phyloP scores from a whole-genome alignment of 1,140 invertebrate genomes.

The Drosophila malerkotliana region DNA sequence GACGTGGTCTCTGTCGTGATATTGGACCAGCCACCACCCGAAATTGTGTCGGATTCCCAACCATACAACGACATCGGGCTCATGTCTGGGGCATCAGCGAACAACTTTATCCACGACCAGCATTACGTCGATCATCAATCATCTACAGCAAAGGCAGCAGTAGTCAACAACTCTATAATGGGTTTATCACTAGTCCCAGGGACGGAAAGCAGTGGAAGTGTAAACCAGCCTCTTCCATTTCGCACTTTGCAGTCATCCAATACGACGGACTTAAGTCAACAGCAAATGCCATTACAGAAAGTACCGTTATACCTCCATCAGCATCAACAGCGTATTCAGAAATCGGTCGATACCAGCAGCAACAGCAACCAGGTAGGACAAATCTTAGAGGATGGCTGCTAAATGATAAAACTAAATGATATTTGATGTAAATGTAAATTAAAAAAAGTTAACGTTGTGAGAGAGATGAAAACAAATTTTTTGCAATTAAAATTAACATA shows the following conservation, averaged over 20 bases:
- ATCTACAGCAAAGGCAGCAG: constrained; percentile 62
- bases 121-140: constrained; percentile 84
- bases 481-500: not conserved
- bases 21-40: constrained; percentile 82
- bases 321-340: constrained; percentile 54
- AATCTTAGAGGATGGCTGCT: constrained; percentile 84
- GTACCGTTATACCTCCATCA: constrained; percentile 57
- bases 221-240: constrained; percentile 78
- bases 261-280: constrained; percentile 59
- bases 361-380: constrained; percentile 84
- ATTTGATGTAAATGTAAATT: constrained; percentile 44
- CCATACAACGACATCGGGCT: constrained; percentile 82
- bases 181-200: constrained; percentile 78
- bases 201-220: constrained; percentile 84
- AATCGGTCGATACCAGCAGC: constrained; percentile 82
- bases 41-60: constrained; percentile 83
- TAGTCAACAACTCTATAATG: constrained; percentile 78
- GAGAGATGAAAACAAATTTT: constrained; percentile 19
- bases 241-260: constrained; percentile 64
- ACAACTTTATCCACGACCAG: constrained; percentile 74
- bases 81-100: constrained; percentile 80
- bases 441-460: constrained; percentile 47
- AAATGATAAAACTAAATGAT: constrained; percentile 41
- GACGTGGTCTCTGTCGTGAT: constrained; percentile 89
- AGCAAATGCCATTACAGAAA: constrained; percentile 53